Evolutionary conservation across 2,888 invertebrate species (phyloP).

Genomic region (Eupithecia vulgata): DNA sequence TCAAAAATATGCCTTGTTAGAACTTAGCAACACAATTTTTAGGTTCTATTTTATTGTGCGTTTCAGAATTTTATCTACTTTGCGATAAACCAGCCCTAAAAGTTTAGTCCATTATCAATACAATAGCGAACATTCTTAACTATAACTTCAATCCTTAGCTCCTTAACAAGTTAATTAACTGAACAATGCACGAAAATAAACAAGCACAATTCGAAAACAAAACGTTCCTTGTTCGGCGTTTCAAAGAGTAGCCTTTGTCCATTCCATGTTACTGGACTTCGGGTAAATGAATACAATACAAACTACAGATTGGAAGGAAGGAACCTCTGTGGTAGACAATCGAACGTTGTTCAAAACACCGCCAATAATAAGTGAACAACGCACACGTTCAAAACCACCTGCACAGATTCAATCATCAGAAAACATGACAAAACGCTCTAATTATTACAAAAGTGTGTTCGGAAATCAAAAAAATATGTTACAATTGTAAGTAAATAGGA

Average conservation of each 20-base stretch:
- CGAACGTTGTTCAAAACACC: background rate
- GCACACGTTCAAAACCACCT: background rate
- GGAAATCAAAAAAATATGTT: background rate
- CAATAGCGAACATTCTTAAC: background rate
- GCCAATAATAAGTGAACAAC: background rate
- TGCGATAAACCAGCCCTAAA: background rate
- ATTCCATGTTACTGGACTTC: constrained; percentile 20
- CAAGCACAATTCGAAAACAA: constrained; percentile 10
- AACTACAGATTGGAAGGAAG: background rate
- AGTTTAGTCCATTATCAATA: background rate
- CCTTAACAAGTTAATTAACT: constrained; percentile 13
- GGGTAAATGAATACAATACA: constrained; percentile 13
- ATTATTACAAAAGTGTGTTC: background rate
- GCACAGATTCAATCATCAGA: background rate
- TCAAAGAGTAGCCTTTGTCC: constrained; percentile 18
- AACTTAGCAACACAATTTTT: too few relatives aligned
- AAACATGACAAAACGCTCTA: background rate
- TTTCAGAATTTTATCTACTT: background rate
- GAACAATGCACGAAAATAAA: constrained; percentile 8
- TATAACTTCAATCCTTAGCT: constrained; percentile 1
- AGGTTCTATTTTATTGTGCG: background rate
- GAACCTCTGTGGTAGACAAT: background rate
- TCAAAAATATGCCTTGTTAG: too few relatives aligned
- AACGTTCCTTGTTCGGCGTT: constrained; percentile 20
- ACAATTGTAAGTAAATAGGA: background rate